Conservation (phyloP, 2,888 invertebrate species). For the Drosophila niveifrons region DNA sequence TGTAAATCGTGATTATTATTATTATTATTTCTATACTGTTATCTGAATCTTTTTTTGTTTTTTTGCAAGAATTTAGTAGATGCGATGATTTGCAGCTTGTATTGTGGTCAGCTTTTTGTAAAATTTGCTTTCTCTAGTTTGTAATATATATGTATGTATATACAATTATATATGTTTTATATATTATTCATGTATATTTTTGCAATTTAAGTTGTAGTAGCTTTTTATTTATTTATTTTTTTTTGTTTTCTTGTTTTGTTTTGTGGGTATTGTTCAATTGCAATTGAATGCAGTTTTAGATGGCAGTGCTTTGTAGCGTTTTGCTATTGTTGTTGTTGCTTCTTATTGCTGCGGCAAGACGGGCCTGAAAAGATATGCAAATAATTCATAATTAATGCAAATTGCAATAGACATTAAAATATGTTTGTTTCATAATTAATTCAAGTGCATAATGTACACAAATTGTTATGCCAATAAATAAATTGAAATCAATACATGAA, state of each 20-base stretch:
- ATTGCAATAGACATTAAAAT: not conserved
- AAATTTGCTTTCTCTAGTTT: constrained; percentile 41
- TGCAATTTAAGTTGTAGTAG: constrained; percentile 46
- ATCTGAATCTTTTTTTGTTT: constrained; percentile 13
- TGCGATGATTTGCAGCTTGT: constrained; percentile 24
- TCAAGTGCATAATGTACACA: too few species aligned
- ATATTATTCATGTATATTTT: constrained; percentile 41
- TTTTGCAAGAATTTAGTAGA: constrained; percentile 31
- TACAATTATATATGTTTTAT: constrained; percentile 16
- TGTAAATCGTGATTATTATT: constrained; percentile 44
- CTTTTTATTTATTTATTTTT: constrained; percentile 25
- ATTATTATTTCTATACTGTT: constrained; percentile 21
- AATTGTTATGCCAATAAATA: not conserved
- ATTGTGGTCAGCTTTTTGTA: constrained; percentile 40
- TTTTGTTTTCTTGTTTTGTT: constrained; percentile 13
- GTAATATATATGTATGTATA: constrained; percentile 28
- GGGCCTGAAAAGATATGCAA: constrained; percentile 43
- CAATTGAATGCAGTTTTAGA: constrained; percentile 45
- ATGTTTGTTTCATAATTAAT: too few species aligned
- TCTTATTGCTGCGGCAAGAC: constrained; percentile 50
- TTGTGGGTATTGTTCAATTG: constrained; percentile 44
- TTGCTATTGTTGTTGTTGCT: constrained; percentile 65
- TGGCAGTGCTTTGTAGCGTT: constrained; percentile 81
- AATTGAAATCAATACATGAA: not conserved
- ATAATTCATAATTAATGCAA: not conserved